Evolutionary conservation across 2,888 invertebrate species (phyloP).

Genomic region (Melitaea athalia): DNA sequence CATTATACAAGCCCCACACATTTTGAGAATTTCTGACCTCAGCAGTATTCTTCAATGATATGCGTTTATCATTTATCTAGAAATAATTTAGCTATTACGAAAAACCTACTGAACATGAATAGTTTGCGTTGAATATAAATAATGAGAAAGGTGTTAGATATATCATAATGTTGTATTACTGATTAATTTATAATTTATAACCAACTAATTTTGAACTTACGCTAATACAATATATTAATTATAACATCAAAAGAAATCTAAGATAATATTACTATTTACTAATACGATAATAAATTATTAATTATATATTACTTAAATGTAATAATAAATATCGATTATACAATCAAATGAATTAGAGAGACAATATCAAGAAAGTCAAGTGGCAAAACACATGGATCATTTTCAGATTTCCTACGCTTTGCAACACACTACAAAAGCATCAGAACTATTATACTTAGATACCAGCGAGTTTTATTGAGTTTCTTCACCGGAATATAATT

Average conservation of each 20-base stretch:
- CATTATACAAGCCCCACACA: slow-evolving; percentile 66
- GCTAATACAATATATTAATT: slow-evolving; percentile 76
- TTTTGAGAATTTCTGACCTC: slow-evolving; percentile 61
- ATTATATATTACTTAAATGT: slow-evolving; percentile 79
- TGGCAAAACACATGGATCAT: slow-evolving; percentile 21
- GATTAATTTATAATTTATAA: slow-evolving; percentile 62
- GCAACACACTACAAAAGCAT: slow-evolving; percentile 33
- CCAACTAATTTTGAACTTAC: slow-evolving; percentile 78
- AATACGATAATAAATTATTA: slow-evolving; percentile 79
- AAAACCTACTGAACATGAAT: slow-evolving; percentile 67
- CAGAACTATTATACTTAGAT: slow-evolving; percentile 21
- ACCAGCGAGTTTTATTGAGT: neutral
- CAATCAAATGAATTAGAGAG: slow-evolving; percentile 76
- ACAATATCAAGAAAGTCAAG: slow-evolving; percentile 74
- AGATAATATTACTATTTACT: slow-evolving; percentile 72
- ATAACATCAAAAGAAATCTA: slow-evolving; percentile 80
- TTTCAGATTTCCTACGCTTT: slow-evolving; percentile 19
- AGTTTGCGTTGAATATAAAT: slow-evolving; percentile 66
- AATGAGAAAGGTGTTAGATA: slow-evolving; percentile 54
- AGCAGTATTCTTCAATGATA: slow-evolving; percentile 65
- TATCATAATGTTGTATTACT: slow-evolving; percentile 53
- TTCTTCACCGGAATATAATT: slow-evolving; percentile 19
- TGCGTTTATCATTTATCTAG: slow-evolving; percentile 70
- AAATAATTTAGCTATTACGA: slow-evolving; percentile 72
- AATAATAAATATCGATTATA: slow-evolving; percentile 81